These are phyloP conservation scores for Bubo blakistoni DNA, from an alignment of 2,113 vertebrate species.

Conservation along the genomic window DNA sequence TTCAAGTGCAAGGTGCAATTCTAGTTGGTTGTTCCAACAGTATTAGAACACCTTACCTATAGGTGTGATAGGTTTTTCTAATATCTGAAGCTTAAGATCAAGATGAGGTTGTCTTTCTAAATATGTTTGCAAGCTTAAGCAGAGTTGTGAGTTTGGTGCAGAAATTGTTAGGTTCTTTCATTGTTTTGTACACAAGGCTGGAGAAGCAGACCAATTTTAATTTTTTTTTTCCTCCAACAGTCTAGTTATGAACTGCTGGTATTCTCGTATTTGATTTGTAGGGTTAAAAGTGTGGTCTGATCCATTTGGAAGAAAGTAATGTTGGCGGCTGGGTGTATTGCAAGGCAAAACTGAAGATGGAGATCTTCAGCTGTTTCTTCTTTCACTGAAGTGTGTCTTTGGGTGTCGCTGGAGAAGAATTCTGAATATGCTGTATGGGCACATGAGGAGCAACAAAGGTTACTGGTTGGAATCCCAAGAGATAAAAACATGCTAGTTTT, in stretches of 20 bases:
- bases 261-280: constrained; percentile 59
- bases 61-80: background rate
- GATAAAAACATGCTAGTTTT: background rate
- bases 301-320: constrained; percentile 79
- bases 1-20: background rate
- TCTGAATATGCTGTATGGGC: background rate
- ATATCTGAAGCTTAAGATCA: background rate
- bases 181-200: background rate
- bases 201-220: background rate
- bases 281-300: constrained; percentile 83
- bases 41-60: background rate
- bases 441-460: background rate
- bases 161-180: background rate
- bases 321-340: background rate
- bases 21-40: background rate
- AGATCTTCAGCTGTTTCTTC: background rate
- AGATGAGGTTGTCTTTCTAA: background rate
- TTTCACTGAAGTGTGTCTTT: background rate
- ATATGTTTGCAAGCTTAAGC: background rate
- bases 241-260: background rate
- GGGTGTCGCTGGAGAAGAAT: background rate
- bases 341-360: background rate
- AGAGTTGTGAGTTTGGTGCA: background rate
- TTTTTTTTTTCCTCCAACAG: background rate
- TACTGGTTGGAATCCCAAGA: background rate